Percentiles rank a stretch among this genome's conserved stretches.
phyloP scores from a whole-genome alignment of 2,888 invertebrate genomes.

The Germaria angustata region DNA sequence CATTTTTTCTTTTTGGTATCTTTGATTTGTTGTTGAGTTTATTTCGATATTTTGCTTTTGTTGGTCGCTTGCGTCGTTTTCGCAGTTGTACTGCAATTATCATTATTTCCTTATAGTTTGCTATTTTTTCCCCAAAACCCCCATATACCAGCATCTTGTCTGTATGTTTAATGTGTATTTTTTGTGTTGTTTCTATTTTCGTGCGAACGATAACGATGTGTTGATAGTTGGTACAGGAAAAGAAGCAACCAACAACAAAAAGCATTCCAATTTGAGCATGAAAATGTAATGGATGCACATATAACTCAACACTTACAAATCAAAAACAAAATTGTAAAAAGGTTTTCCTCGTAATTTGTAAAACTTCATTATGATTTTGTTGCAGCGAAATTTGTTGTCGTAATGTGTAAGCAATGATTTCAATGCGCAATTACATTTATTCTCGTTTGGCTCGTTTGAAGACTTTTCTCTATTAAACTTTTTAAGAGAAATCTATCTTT shows the following conservation, averaged over 20 bases:
- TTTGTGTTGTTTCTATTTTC: slow-evolving; percentile 47
- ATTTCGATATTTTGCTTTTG: slow-evolving; percentile 47
- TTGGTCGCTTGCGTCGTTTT: slow-evolving; percentile 25
- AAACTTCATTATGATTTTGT: slow-evolving; percentile 21
- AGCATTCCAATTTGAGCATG: slow-evolving; percentile 23
- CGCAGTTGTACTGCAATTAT: slow-evolving; percentile 28
- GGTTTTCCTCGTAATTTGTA: neutral
- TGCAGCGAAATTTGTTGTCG: neutral
- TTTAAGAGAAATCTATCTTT: slow-evolving; percentile 22
- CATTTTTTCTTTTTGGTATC: slow-evolving; percentile 29
- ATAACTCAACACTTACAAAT: slow-evolving; percentile 17
- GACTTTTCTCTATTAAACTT: slow-evolving; percentile 8
- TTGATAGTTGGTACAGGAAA: slow-evolving; percentile 54
- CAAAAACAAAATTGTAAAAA: slow-evolving; percentile 19
- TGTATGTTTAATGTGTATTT: neutral
- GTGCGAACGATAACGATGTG: slow-evolving; percentile 68
- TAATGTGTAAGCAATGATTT: too few species aligned
- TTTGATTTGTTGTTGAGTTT: slow-evolving; percentile 38
- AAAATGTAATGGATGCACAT: slow-evolving; percentile 6
- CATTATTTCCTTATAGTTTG: slow-evolving; percentile 62
- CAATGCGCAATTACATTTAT: slow-evolving; percentile 23
- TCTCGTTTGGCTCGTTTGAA: neutral
- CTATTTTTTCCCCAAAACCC: neutral
- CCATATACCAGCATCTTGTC: neutral
- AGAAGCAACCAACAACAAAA: slow-evolving; percentile 8